Conservation (phyloP, 2,888 invertebrate genomes). For the Mamestra brassicae region DNA sequence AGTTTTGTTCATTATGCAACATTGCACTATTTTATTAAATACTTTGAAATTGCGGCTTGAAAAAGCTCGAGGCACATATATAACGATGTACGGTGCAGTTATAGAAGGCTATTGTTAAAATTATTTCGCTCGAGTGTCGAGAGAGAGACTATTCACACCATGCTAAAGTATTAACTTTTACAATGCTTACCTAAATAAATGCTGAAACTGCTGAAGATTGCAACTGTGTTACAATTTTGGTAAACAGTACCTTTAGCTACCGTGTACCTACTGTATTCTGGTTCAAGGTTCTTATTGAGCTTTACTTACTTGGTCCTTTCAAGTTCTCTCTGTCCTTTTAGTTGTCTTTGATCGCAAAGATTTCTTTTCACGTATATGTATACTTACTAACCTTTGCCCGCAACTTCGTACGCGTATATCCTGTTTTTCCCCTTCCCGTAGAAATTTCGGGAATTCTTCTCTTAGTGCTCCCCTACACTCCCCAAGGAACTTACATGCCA, state of each 20-base stretch:
- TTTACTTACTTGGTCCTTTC: background rate
- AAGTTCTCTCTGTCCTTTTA: background rate
- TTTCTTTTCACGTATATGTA: too few relatives aligned
- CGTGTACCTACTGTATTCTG: background rate
- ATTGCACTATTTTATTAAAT: slow-evolving; percentile 59
- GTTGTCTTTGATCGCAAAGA: too few relatives aligned
- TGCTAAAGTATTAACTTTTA: background rate
- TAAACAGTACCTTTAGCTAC: background rate
- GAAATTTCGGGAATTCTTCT: too few relatives aligned
- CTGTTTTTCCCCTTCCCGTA: too few relatives aligned
- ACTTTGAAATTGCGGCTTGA: slow-evolving; percentile 25
- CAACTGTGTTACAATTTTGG: background rate
- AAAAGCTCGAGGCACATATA: background rate
- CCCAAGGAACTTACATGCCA: too few relatives aligned
- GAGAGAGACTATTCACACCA: background rate
- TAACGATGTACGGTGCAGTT: background rate
- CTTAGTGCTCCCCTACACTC: too few relatives aligned
- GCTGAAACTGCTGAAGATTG: background rate
- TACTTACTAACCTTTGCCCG: too few relatives aligned
- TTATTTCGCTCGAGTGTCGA: background rate
- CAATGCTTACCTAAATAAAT: background rate
- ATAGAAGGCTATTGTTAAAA: slow-evolving; percentile 13
- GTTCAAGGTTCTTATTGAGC: background rate
- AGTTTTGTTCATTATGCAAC: slow-evolving; percentile 57
- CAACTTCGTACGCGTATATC: too few relatives aligned